Base-by-base conservation (phyloP, 2,888 invertebrate species). In the Drosophila gaucha region DNA sequence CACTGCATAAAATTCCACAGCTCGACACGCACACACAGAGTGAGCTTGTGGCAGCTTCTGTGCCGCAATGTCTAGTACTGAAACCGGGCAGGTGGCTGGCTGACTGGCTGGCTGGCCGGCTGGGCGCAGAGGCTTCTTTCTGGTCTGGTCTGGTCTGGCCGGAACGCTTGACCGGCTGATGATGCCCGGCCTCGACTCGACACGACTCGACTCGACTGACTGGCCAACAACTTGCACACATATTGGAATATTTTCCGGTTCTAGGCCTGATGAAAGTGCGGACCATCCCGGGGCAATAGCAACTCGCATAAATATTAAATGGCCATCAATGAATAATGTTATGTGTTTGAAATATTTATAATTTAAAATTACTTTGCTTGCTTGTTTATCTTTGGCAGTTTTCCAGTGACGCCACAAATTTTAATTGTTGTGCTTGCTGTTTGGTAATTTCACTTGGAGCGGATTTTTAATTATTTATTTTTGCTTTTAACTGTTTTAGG, bases 1-100 rank as follows among this genome's bases (percentile, higher is more conserved):
- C 66, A 73, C 78, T 87, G 85, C 87, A 82, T 87, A 76, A 85
- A 87, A 83, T 83, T 85, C 82, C 88, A 66, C 59, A 69, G 68
- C 67, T 78, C 62, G 67, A 82, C 82, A 83, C 88, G 88, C 88
- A 87, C 71, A 58, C 68, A 62, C 38, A 28, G 41, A 10, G 58
- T 22, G 46, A 44, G 69, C 39, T 70, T 55, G 79, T 52, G 59
- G 72, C 51, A 65, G 62, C 79, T 70, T 79, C 64, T 82, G 67
- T 85, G 82, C 87, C 87, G 73, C 87, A 85, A 85, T 80, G 85
- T 83, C 86, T 87, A 65, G 58, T 55, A 28, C 26, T 58, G 30
- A 18, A 47, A 64, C 63, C 59, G 64, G 62, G 74, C 78, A 78
- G 87, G 82, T 87, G 82, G 65, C 68, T 67, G 54, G 22, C 22